Conservation (phyloP, 1,140 invertebrate species). For the Drosophila sturtevanti region DNA sequence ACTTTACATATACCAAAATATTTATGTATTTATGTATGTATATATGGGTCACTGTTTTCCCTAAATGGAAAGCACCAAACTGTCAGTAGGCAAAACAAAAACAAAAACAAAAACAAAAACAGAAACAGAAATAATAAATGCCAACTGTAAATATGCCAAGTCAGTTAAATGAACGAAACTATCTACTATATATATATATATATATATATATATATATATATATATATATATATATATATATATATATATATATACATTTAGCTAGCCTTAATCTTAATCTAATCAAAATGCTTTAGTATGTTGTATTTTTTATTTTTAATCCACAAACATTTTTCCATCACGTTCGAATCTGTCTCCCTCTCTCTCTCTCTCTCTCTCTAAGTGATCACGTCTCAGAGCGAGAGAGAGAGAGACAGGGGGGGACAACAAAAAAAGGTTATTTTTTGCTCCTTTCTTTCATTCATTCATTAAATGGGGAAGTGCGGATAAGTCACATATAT, state of each 20-base stretch:
- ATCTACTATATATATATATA: background rate
- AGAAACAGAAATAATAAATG: background rate
- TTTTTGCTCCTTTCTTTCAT: background rate
- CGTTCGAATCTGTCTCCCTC: background rate
- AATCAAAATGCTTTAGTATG: background rate
- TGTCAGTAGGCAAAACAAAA: background rate
- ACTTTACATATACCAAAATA: conserved; percentile 18
- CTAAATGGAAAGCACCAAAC: background rate
- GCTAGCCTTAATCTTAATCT: background rate
- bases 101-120: background rate
- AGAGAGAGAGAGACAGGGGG: no score
- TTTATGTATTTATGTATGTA: background rate
- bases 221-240: background rate
- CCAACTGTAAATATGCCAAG: conserved; percentile 7
- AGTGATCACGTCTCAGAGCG: no score
- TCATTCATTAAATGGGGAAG: conserved; percentile 25
- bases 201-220: background rate
- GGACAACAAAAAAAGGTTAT: background rate
- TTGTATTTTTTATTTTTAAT: background rate
- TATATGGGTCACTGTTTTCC: conserved; percentile 13
- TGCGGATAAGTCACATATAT: background rate
- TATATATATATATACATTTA: background rate
- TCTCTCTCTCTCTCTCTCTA: no score
- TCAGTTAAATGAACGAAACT: background rate
- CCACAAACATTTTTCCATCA: background rate